A percentile compares a stretch with the other conserved stretches of the same genome.
These are phyloP conservation scores for Astropecten irregularis DNA, from an alignment of 53 echinoderm and acorn worm genomes.

Conservation along the genomic window DNA sequence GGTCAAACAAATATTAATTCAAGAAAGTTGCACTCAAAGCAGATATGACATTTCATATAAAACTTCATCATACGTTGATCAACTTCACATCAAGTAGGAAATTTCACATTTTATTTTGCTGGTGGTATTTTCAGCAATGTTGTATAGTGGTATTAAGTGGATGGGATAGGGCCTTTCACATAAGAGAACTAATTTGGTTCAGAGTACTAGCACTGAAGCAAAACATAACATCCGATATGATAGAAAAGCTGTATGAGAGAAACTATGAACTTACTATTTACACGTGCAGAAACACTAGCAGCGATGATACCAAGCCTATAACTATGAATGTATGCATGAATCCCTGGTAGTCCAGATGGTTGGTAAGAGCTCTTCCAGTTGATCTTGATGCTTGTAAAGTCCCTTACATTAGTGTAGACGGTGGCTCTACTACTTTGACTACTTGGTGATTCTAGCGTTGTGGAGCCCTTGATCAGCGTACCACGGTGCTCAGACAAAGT, in stretches of 20 bases:
- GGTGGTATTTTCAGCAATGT: too few species aligned
- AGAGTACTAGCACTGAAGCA: too few species aligned
- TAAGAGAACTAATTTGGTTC: too few species aligned
- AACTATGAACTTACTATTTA: conserved; percentile 26
- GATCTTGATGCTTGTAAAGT: neutral
- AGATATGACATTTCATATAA: too few species aligned
- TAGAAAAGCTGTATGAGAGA: too few species aligned
- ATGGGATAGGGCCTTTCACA: neutral
- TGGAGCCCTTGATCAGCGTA: conserved; percentile 14
- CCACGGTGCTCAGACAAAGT: conserved; percentile 4
- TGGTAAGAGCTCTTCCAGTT: conserved; percentile 29
- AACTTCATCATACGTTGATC: too few species aligned
- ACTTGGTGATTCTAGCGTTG: conserved; percentile 14
- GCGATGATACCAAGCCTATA: neutral
- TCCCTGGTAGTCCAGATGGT: neutral
- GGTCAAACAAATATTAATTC: too few species aligned
- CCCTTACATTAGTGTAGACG: conserved; percentile 14
- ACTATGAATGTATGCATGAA: neutral
- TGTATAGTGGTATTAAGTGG: too few species aligned
- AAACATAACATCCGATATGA: too few species aligned
- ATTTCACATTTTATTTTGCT: too few species aligned
- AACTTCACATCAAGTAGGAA: too few species aligned
- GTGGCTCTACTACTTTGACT: conserved; percentile 20
- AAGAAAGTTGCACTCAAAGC: too few species aligned
- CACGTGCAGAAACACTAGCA: neutral